A percentile compares a stretch with the other conserved stretches of the same genome.
These are phyloP conservation scores for Marmota monax DNA, from an alignment of 2,113 vertebrate species.

Conservation along the genomic window DNA sequence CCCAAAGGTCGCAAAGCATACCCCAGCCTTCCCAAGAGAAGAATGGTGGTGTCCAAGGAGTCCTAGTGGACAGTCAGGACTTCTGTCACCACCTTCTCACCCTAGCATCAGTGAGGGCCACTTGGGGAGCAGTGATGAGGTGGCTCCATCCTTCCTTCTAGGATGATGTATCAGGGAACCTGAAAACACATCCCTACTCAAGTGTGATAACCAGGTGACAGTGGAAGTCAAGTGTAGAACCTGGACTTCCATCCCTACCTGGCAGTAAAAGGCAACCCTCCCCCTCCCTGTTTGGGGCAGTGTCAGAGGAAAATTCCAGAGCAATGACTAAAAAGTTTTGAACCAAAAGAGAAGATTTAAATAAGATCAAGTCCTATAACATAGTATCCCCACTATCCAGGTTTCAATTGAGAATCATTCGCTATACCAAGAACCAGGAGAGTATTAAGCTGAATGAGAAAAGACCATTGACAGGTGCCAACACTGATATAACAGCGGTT, in stretches of 20 bases:
- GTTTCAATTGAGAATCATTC: not conserved
- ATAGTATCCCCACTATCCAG: not conserved
- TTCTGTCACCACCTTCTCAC: not conserved
- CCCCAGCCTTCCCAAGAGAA: too few species aligned
- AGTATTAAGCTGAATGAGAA: not conserved
- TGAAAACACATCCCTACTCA: not conserved
- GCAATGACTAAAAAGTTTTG: too few species aligned
- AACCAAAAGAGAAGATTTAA: not conserved
- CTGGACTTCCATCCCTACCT: not conserved
- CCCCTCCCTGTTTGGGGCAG: not conserved
- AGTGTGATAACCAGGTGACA: not conserved
- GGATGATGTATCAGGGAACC: not conserved
- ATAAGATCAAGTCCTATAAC: not conserved
- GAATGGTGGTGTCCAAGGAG: not conserved
- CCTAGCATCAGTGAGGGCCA: not conserved
- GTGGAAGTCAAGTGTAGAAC: not conserved
- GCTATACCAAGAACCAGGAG: not conserved
- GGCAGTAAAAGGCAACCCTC: not conserved
- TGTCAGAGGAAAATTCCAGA: not conserved
- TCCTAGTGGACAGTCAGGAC: not conserved
- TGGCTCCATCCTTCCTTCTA: not conserved
- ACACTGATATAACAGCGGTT: not conserved
- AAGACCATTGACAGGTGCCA: not conserved
- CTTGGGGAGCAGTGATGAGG: not conserved
- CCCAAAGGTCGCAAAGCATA: not conserved